phyloP scores from a whole-genome alignment of 1,140 invertebrate species.

The Solenopsis fugax region DNA sequence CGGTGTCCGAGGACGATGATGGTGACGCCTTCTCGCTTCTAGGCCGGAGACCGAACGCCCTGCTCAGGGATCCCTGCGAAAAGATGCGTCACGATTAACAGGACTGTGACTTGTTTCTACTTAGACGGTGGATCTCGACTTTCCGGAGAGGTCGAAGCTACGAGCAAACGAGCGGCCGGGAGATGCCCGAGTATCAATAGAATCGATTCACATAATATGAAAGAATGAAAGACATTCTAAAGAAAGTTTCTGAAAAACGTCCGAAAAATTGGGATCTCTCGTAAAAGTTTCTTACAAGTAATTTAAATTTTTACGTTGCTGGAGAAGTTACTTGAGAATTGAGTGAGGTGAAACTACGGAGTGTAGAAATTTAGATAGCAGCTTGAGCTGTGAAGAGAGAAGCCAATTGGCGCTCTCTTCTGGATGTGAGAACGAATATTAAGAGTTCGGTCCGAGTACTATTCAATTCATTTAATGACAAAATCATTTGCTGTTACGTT shows the following conservation, averaged over 20 bases:
- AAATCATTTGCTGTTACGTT: background rate
- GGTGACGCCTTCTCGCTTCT: constrained; percentile 88
- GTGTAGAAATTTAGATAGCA: constrained; percentile 34
- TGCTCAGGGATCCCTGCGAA: constrained; percentile 91
- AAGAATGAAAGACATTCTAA: background rate
- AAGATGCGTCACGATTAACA: background rate
- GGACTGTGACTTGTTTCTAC: background rate
- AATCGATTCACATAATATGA: background rate
- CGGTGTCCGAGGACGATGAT: constrained; percentile 88
- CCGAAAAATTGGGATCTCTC: background rate
- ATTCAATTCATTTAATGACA: background rate
- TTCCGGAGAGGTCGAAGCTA: constrained; percentile 49
- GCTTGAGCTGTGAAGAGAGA: background rate
- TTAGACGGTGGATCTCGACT: constrained; percentile 54
- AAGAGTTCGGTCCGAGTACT: background rate
- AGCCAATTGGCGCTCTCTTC: background rate
- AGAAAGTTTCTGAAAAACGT: background rate
- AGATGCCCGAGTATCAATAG: constrained; percentile 4
- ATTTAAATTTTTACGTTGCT: constrained; percentile 6
- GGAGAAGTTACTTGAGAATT: background rate
- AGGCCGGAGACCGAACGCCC: constrained; percentile 90
- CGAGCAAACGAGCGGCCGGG: constrained; percentile 53
- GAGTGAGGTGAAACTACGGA: background rate
- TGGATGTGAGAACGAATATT: background rate
- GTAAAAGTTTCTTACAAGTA: background rate